A percentile compares a stretch with the other conserved stretches of the same genome.
These are phyloP conservation scores for Pelochelys cantorii DNA, from an alignment of 2,797 vertebrate species.

Conservation along the genomic window DNA sequence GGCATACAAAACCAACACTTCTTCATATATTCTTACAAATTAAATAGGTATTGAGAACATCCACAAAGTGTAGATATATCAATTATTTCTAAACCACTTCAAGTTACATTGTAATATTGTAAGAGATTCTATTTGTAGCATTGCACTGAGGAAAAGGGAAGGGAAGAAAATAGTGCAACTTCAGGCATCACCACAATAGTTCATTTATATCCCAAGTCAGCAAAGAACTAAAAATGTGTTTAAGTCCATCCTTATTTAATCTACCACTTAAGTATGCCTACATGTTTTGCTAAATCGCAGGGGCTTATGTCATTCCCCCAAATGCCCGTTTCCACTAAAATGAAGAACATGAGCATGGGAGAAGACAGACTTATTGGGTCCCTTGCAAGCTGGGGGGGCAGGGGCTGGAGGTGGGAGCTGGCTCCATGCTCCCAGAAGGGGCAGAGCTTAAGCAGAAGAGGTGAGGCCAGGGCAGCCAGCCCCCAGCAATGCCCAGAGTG, in stretches of 20 bases:
- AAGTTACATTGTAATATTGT: background rate
- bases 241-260: background rate
- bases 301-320: background rate
- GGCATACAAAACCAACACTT: background rate
- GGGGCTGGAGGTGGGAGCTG: no score
- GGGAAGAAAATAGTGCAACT: background rate
- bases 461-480: no score
- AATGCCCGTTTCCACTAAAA: background rate
- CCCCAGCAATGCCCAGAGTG: no score
- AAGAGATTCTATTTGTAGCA: background rate
- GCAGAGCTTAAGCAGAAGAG: no score
- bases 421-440: no score
- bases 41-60: background rate
- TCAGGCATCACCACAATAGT: fast-evolving
- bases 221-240: background rate
- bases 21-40: background rate
- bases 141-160: background rate
- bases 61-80: background rate
- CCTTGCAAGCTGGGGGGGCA: no score
- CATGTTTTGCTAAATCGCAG: background rate
- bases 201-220: background rate
- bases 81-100: background rate
- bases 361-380: no score
- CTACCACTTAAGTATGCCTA: background rate
- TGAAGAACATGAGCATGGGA: background rate